Evolutionary conservation across 2,888 invertebrate genomes (phyloP), one percentile per base, ranked within the genome.

Genomic region (Parelbella ahira): DNA sequence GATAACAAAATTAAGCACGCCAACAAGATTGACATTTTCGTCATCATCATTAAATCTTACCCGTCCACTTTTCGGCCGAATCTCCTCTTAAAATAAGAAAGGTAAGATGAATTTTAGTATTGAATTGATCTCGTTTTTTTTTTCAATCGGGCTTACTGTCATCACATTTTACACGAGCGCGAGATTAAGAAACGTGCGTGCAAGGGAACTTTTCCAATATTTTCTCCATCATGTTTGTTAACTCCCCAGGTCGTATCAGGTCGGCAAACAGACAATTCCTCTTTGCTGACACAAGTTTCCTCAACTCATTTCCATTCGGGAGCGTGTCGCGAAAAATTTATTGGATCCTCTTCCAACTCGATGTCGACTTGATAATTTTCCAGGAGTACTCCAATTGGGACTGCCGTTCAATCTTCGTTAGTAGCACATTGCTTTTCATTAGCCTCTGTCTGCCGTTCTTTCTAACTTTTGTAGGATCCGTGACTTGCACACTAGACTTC

Each of bases 161-260:
- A n/a, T n/a, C n/a, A n/a, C n/a, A n/a, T n/a, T n/a, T n/a, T n/a
- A n/a, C n/a, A n/a, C n/a, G n/a, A n/a, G n/a, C n/a, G n/a, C n/a
- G n/a, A n/a, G n/a, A n/a, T n/a, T n/a, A n/a, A n/a, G n/a, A n/a
- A n/a, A n/a, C n/a, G n/a, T n/a, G n/a, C n/a, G n/a, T n/a, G n/a
- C n/a, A n/a, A n/a, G n/a, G n/a, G n/a, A 83, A 81, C 71, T 83
- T 83, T 77, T 68, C 73, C 75, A 80, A 82, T 83, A 82, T 81
- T 79, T 78, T 80, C 79, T 75, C 73, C 73, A 77, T 80, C 71
- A 70, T 63, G 68, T 73, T 71, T 72, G 72, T 77, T 71, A 79
- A 74, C 67, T 73, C 69, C 50, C 56, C 51, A 56, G 51, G 54
- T 55, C 55, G 67, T 68, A 68, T 75, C 73, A 69, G 66, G 66